phyloP scores from a whole-genome alignment of 2,797 vertebrate genomes.

The Thamnophis elegans region DNA sequence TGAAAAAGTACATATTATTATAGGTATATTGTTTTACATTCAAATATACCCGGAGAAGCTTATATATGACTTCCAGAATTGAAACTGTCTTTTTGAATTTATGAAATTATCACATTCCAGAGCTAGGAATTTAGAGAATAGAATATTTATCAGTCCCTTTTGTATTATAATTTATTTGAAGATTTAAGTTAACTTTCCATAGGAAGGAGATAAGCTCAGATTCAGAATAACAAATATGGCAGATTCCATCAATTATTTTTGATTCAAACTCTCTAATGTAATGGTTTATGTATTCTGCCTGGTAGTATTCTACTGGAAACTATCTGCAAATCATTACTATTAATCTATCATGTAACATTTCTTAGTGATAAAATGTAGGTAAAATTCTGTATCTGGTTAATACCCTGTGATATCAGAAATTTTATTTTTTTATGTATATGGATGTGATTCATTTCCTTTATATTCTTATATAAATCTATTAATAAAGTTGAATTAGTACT shows the following conservation, averaged over 20 bases:
- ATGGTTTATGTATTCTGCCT: background rate
- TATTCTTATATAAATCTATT: slow-evolving; percentile 16
- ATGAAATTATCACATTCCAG: background rate
- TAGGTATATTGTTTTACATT: background rate
- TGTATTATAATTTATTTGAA: background rate
- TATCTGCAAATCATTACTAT: slow-evolving; percentile 7
- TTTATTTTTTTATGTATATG: slow-evolving; percentile 10
- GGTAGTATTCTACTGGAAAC: background rate
- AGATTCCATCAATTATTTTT: background rate
- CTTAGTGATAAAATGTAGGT: background rate
- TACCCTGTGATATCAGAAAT: background rate
- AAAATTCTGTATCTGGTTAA: slow-evolving; percentile 1
- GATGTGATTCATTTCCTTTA: slow-evolving; percentile 31
- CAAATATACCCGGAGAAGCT: background rate
- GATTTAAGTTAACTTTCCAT: background rate
- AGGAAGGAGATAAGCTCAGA: background rate
- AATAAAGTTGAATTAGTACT: slow-evolving; percentile 13
- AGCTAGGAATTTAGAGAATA: background rate
- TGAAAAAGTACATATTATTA: too few relatives aligned
- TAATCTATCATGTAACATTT: slow-evolving; percentile 2
- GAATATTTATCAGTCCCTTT: background rate
- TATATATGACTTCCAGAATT: background rate
- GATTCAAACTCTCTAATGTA: background rate
- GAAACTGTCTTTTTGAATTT: background rate
- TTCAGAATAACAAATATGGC: background rate